A percentile compares a stretch with the other conserved stretches of the same genome.
Conservation (phyloP, 2,797 vertebrate species). For the Malurus splendens region DNA sequence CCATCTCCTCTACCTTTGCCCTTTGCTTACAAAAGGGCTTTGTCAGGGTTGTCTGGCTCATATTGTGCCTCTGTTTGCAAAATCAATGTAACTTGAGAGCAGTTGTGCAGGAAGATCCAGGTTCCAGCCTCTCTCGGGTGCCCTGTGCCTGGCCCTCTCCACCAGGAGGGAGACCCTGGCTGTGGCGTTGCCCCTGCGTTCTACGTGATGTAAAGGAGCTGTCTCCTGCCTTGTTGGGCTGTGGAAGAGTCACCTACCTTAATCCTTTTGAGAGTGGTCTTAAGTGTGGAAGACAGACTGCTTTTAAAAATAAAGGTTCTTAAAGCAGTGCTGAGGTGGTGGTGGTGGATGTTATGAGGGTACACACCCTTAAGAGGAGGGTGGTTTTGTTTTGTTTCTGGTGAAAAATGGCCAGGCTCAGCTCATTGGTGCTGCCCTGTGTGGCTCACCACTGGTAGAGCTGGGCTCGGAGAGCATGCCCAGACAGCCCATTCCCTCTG, state of each 20-base stretch:
- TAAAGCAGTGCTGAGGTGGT: not conserved
- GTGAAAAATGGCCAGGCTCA: not conserved
- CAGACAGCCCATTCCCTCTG: not conserved
- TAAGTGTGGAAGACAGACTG: not conserved
- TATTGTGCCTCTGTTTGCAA: constrained; percentile 43
- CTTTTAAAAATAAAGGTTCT: constrained; percentile 30
- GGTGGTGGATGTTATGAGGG: not conserved
- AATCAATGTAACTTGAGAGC: constrained; percentile 32
- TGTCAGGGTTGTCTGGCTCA: constrained; percentile 48
- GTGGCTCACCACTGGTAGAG: fast-evolving
- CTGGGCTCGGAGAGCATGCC: not conserved
- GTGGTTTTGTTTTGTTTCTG: not conserved
- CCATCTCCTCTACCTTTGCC: constrained; percentile 52
- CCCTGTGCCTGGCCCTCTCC: not conserved
- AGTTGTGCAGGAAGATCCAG: not conserved
- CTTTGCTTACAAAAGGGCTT: constrained; percentile 46
- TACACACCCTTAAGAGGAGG: not conserved
- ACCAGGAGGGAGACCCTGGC: not conserved
- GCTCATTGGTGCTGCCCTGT: not conserved
- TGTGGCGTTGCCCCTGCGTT: not conserved
- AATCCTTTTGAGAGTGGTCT: not conserved
- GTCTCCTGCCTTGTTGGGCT: not conserved
- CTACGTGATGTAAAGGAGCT: not conserved
- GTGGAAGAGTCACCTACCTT: not conserved
- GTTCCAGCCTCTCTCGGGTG: not conserved